Evolutionary conservation across 2,888 invertebrate species (phyloP).

Genomic region (Lapara coniferarum): DNA sequence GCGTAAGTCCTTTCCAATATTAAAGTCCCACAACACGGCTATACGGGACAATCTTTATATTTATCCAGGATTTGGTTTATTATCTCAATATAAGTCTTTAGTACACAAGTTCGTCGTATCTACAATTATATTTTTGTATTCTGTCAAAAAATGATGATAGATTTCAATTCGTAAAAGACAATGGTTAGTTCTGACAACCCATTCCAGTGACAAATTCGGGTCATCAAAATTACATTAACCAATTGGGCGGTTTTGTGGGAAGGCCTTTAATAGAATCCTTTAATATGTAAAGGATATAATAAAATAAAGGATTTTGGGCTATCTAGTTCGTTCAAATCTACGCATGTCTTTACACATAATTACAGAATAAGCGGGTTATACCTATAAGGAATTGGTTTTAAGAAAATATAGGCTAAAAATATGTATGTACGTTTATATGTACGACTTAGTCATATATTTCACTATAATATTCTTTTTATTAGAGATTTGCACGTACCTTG

Average conservation of each 20-base stretch:
- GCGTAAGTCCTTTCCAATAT: background rate
- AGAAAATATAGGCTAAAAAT: background rate
- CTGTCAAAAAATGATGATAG: background rate
- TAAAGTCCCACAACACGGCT: background rate
- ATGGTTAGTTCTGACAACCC: background rate
- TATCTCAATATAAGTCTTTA: too few species aligned
- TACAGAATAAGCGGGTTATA: background rate
- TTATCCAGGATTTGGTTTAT: background rate
- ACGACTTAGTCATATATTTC: too few species aligned
- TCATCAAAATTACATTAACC: background rate
- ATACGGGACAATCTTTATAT: background rate
- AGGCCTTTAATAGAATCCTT: background rate
- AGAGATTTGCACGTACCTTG: too few species aligned
- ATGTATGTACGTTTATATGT: too few species aligned
- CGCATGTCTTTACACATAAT: background rate
- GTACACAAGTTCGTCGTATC: too few species aligned
- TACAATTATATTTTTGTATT: background rate
- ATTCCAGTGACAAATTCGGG: constrained; percentile 1
- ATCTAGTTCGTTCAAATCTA: constrained; percentile 10
- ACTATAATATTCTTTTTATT: too few species aligned
- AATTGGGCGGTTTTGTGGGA: background rate
- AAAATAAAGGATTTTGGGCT: background rate
- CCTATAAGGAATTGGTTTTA: background rate
- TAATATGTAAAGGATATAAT: constrained; percentile 3
- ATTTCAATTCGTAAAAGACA: background rate